Evolutionary conservation across 1,140 invertebrate genomes (phyloP).

Genomic region (Dufourea novaeangliae): DNA sequence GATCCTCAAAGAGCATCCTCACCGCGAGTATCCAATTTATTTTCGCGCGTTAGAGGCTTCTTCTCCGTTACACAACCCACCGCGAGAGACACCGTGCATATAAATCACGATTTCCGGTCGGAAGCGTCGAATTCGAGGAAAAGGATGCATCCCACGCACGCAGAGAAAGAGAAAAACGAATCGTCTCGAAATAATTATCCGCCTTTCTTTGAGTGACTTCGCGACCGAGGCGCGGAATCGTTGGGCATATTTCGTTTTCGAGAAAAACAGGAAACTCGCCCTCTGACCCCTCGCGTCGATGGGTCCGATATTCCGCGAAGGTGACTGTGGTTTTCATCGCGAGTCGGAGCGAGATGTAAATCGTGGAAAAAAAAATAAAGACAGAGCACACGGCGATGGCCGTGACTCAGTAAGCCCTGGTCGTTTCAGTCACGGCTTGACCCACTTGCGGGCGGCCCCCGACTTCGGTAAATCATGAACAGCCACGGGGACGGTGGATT

Average conservation of each 20-base stretch:
- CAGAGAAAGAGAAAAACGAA: not conserved
- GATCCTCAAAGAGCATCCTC: no score
- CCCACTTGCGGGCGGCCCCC: conserved; percentile 53
- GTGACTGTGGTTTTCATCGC: conserved; percentile 13
- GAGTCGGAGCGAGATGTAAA: conserved; percentile 42
- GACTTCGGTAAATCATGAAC: conserved; percentile 59
- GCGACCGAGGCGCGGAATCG: not conserved
- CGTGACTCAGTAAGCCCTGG: conserved; percentile 40
- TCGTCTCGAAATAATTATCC: not conserved
- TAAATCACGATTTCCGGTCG: conserved; percentile 1
- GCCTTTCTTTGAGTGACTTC: no score
- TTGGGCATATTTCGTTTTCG: not conserved
- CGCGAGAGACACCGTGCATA: not conserved
- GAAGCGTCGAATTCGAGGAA: not conserved
- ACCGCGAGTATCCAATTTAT: conserved; percentile 1
- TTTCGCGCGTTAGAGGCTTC: not conserved
- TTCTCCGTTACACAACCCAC: not conserved
- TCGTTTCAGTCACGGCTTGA: conserved; percentile 60
- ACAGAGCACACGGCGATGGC: not conserved
- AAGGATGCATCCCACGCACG: not conserved
- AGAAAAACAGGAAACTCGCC: conserved; percentile 26
- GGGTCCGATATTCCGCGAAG: not conserved
- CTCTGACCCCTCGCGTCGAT: no score
- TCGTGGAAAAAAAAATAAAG: conserved; percentile 22
- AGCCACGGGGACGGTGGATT: conserved; percentile 43